Base-by-base conservation (phyloP, 2,888 invertebrate species). In the Mythimna loreyi region DNA sequence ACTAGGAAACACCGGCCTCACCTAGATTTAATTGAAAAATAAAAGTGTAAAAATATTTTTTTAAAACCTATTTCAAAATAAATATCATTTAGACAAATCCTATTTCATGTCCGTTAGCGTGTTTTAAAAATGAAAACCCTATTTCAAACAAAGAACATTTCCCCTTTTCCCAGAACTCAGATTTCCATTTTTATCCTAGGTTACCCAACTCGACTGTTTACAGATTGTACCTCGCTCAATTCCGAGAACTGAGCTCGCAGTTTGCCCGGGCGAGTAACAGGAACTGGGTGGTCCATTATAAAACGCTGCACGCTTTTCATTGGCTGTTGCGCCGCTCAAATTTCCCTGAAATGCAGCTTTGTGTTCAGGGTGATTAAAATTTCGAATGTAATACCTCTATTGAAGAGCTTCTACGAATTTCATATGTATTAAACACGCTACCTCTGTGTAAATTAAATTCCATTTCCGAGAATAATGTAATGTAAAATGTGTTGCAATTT, bases 311-410 rank as follows among this genome's bases (percentile, higher is more conserved):
- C 7, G 23, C 33, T 53, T 55, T 55, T 62, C 61, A 69, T 56
- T 79, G 57, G 64, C 21, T 40, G 50, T 45, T 58, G 57, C 75
- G 11, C 4, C 6, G 25, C 28, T 43, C 16, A 45, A 28, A 43
- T 73, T 67, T 67, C 75, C 30, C 16, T n/a, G 62, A 73, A 79
- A 49, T 68, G 23, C 55, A 75, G 30, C 40, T 65, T 79, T 79
- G 57, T 64, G 50, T 56, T 70, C 47, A 64, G 62, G 19, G 5
- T 25, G 47, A 57, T 68, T 72, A 71, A 57, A 57, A 57, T 52
- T 28, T 65, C 23, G 47, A 63, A 78, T 53, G 16, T 50, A 53
- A 57, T 11, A 33, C 57, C 45, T 63, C 43, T 52, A 69, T 67
- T 49, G 0, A 28, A 66, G 36, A 55, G 59, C 33, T 68, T 75